Conservation (phyloP, 2,888 invertebrate genomes). For the Noctuana brunneofusca region DNA sequence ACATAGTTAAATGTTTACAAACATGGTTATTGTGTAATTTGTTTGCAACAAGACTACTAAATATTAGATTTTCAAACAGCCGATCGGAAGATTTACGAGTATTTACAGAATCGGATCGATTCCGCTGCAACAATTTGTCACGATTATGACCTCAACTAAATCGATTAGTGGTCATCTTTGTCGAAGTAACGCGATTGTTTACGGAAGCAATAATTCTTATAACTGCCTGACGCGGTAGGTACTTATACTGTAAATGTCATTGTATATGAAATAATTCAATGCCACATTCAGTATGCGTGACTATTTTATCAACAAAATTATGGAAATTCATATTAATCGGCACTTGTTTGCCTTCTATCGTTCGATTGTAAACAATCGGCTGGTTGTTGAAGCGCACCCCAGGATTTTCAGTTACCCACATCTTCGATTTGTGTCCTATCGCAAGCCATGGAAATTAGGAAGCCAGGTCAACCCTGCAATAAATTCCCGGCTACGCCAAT, state of each 20-base stretch:
- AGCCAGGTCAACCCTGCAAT: too few relatives aligned
- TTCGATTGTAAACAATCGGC: too few relatives aligned
- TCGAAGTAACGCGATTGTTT: conserved; percentile 39
- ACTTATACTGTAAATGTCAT: conserved; percentile 26
- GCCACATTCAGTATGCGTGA: conserved; percentile 31
- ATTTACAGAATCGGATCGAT: conserved; percentile 54
- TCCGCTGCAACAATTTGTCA: conserved; percentile 50
- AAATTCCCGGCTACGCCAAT: too few relatives aligned
- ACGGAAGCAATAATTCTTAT: conserved; percentile 46
- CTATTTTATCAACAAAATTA: conserved; percentile 21
- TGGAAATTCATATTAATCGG: background rate
- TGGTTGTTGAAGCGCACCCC: too few relatives aligned
- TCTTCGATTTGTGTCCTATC: too few relatives aligned
- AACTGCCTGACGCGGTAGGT: conserved; percentile 29
- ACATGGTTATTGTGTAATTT: background rate
- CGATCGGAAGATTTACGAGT: conserved; percentile 36
- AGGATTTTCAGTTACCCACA: too few relatives aligned
- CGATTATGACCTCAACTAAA: conserved; percentile 47
- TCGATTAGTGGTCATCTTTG: conserved; percentile 44
- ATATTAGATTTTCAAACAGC: conserved; percentile 58
- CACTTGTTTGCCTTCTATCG: background rate
- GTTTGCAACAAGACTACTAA: background rate
- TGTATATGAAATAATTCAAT: conserved; percentile 28
- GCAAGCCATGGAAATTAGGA: too few relatives aligned
- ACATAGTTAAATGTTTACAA: background rate